Base-by-base conservation (phyloP, 1,140 invertebrate genomes). In the Eriocheir sinensis region DNA sequence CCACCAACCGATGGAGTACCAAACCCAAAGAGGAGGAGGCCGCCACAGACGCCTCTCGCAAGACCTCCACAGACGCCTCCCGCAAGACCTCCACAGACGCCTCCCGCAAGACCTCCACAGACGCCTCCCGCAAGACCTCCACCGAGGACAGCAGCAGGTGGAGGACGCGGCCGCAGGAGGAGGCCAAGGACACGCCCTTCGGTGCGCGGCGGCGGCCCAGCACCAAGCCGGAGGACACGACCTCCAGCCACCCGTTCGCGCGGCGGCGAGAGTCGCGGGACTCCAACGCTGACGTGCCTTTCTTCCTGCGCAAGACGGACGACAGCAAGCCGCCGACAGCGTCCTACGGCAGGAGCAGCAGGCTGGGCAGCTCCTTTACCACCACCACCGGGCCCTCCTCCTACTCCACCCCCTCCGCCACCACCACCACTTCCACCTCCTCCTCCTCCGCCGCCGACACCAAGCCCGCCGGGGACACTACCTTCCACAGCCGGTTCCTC, bases 221-320 rank as follows among this genome's bases (percentile, higher is more conserved):
- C 0, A 38, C 53, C 3, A 53, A 40, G 40, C n/a, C 0, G 30
- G 72, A 44, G 0, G 85, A 94, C 12, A 48, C 27, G 0, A 2
- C 86, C 21, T 36, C 60, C 32, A 48, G 9, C 21, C 93, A 94
- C 38, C 93, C 93, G 3, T 94, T 94, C 72, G 44, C 80, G 60
- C 79, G 88, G 44, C 44, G 93, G 21, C 86, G 86, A 27, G 93
- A 94, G 41, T 94, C 93, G 0, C 79, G 89, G n/a, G 88, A 89
- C 36, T 34, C 86, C 21, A 41, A 3, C 6, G 12, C 93, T 12
- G 93, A 94, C 6, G 34, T 94, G 0, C 93, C 93, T 30, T 94
- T 94, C 93, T 94, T 81, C n/a, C 85, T 94, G 0, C 86, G 93
- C 17, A 83, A 93, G 44, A 72, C 92, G n/a, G 48, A 80, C 27